Evolutionary conservation across 2,888 invertebrate species (phyloP), one percentile per base, ranked within the genome.

Genomic region (Mesoligia furuncula): DNA sequence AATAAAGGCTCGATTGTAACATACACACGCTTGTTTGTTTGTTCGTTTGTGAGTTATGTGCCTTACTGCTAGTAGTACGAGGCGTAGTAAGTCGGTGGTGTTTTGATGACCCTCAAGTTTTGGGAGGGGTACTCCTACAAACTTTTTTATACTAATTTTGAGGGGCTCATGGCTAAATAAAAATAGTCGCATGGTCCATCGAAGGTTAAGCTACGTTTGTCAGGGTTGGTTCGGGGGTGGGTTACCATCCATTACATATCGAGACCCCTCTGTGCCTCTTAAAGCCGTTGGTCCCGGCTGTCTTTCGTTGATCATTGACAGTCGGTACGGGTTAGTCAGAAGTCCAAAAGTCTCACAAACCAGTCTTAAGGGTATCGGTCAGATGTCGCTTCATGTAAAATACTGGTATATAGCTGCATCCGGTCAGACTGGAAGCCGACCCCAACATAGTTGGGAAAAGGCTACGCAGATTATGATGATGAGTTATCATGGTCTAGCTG

Each of bases 1-100:
- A 91, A 92, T 89, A 93, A 91, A 89, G 91, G 91, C 76, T 86
- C 84, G 87, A 87, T 89, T 66, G 77, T 74, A 65, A 62, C 83
- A 77, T 59, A 81, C 85, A 83, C 61, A 71, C 74, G 61, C 66
- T 73, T 75, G 82, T 77, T 74, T 80, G 85, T 80, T 62, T 72
- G 70, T 67, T 61, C 72, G 75, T 66, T 75, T 73, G 70, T 85
- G 73, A 82, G 64, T 85, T 83, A 81, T 76, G 54, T 61, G 31
- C 45, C 54, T 67, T 61, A 65, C 59, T 72, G 24, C 20, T 4
- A 59, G 67, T 79, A 84, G 59, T 71, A 68, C 36, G 36, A n/a
- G 31, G 62, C 27, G 64, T 66, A 72, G 81, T 39, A 76, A 45
- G 48, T 20, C 59, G 36, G 20, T 39, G 5, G 36, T 61, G 59